Percentiles rank a stretch among this genome's conserved stretches.
Evolutionary conservation across 2,888 invertebrate genomes (phyloP).

Genomic region (Ichneumoninae sp.): DNA sequence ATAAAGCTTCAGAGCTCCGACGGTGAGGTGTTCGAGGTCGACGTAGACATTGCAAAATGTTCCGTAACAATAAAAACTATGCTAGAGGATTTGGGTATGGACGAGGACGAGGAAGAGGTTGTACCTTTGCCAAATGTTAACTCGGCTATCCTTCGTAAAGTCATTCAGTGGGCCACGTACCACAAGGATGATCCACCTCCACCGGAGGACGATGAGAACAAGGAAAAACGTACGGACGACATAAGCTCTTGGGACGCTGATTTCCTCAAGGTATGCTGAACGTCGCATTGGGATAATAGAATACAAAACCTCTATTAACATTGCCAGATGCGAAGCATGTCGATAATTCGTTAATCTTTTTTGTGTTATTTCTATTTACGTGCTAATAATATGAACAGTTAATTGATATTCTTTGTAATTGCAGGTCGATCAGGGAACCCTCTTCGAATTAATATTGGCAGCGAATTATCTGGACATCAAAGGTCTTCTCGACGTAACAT

Average conservation of each 20-base stretch:
- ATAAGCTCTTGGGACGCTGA: constrained; percentile 99
- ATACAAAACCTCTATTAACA: neutral
- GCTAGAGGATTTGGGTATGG: constrained; percentile 97
- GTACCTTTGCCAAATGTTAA: constrained; percentile 99
- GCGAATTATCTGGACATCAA: constrained; percentile 99
- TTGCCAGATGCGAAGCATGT: neutral
- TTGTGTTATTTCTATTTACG: neutral
- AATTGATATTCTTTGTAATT: constrained; percentile 19
- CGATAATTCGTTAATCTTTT: neutral
- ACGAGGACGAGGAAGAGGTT: constrained; percentile 96
- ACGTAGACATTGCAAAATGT: constrained; percentile 98
- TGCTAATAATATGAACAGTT: neutral
- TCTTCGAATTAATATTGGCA: constrained; percentile 98
- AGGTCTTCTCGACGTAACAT: constrained; percentile 97
- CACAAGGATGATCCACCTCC: constrained; percentile 98
- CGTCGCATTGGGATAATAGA: neutral
- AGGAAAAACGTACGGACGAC: constrained; percentile 99
- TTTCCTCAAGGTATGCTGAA: constrained; percentile 91
- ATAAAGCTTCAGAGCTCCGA: constrained; percentile 98
- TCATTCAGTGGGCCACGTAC: constrained; percentile 96
- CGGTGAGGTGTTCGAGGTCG: constrained; percentile 97
- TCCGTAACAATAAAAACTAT: constrained; percentile 99
- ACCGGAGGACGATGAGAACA: constrained; percentile 98
- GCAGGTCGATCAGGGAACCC: constrained; percentile 96
- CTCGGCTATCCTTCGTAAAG: constrained; percentile 97